Percentiles rank a stretch among this genome's conserved stretches.
Conservation (phyloP, 2,888 invertebrate genomes). For the Desoria tigrina region DNA sequence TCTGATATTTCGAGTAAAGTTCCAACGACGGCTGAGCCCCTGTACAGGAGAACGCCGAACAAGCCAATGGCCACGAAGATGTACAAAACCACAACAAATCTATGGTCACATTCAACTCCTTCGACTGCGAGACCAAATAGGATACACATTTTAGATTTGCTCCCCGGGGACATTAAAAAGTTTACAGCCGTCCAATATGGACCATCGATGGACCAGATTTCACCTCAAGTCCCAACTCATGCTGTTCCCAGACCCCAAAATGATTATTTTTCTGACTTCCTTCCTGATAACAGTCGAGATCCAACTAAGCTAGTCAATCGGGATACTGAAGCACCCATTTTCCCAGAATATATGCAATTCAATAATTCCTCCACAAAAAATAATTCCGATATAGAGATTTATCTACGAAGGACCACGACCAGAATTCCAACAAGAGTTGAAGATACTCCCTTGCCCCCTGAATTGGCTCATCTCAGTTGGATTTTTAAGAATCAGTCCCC, state of each 20-base stretch:
- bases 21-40: no score
- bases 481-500: constrained; percentile 51
- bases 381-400: no score
- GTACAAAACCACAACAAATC: no score
- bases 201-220: constrained; percentile 1
- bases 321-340: background rate
- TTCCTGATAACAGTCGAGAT: constrained; percentile 37
- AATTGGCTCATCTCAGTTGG: constrained; percentile 50
- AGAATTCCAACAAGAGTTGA: background rate
- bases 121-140: background rate
- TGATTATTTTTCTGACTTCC: constrained; percentile 42
- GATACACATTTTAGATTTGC: constrained; percentile 50
- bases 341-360: constrained; percentile 5
- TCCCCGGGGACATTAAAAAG: constrained; percentile 48
- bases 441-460: constrained; percentile 34
- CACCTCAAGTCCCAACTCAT: background rate
- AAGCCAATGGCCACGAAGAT: no score
- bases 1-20: no score
- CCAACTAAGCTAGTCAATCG: constrained; percentile 27
- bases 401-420: background rate
- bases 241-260: background rate
- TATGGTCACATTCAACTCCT: background rate
- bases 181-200: constrained; percentile 48
- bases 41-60: no score
- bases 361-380: constrained; percentile 19